Conservation (phyloP, 2,113 vertebrate genomes). For the Atherinomorus stipes region DNA sequence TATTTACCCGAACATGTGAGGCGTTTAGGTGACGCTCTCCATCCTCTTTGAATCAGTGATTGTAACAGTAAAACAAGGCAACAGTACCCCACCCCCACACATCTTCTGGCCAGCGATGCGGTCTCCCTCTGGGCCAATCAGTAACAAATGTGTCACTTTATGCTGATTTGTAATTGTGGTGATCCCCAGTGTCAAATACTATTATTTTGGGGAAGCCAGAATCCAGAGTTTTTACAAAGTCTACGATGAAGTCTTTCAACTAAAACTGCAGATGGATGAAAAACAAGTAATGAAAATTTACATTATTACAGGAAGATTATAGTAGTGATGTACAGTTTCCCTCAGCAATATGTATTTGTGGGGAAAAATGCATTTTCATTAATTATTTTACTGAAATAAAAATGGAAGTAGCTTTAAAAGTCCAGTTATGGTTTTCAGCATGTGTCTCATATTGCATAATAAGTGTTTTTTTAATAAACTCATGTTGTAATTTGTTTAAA, state of each 20-base stretch:
- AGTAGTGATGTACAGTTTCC: too few species aligned
- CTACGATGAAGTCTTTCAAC: conserved; percentile 22
- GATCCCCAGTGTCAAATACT: conserved; percentile 44
- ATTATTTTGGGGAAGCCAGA: conserved; percentile 36
- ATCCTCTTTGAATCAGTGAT: conserved; percentile 55
- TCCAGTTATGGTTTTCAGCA: too few species aligned
- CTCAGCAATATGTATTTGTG: too few species aligned
- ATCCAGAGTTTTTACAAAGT: conserved; percentile 34
- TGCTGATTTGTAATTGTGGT: conserved; percentile 49
- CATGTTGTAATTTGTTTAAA: too few species aligned
- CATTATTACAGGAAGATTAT: conserved; percentile 4
- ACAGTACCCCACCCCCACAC: conserved; percentile 37
- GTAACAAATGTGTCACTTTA: conserved; percentile 62
- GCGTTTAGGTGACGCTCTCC: conserved; percentile 63
- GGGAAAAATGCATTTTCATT: too few species aligned
- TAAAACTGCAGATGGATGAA: conserved; percentile 12
- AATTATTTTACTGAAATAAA: too few species aligned
- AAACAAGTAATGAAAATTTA: conserved; percentile 9
- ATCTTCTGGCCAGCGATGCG: conserved; percentile 46
- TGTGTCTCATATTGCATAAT: too few species aligned
- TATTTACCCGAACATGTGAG: conserved; percentile 49
- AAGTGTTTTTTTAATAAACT: too few species aligned
- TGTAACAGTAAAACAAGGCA: conserved; percentile 55
- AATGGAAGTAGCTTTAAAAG: too few species aligned
- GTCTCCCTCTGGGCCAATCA: conserved; percentile 71